These are phyloP conservation scores for Sylvicola fuscatus DNA, from an alignment of 2,888 invertebrate genomes.

Conservation along the genomic window DNA sequence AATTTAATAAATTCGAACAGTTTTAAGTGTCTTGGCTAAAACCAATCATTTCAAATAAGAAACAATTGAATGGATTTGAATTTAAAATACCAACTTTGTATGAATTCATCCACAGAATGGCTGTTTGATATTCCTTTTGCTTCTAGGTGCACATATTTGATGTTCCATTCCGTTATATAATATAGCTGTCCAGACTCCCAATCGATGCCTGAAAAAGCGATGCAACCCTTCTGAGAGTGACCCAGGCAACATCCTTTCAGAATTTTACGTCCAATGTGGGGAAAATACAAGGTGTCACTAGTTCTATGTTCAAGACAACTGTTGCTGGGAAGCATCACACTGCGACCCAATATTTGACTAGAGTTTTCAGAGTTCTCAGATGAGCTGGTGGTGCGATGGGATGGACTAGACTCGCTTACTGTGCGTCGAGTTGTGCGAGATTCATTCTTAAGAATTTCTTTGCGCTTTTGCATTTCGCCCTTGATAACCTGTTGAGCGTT, in stretches of 20 bases:
- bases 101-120: conserved; percentile 21
- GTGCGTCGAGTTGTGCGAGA: conserved; percentile 30
- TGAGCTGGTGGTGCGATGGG: conserved; percentile 19
- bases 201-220: conserved; percentile 58
- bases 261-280: conserved; percentile 36
- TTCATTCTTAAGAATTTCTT: conserved; percentile 54
- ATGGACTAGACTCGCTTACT: conserved; percentile 29
- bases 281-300: conserved; percentile 32
- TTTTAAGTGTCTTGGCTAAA: no score
- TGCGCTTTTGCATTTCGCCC: conserved; percentile 56
- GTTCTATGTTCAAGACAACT: conserved; percentile 30
- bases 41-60: no score
- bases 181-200: conserved; percentile 47
- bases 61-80: no score
- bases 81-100: conserved; percentile 13
- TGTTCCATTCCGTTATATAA: conserved; percentile 56
- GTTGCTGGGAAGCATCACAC: conserved; percentile 16
- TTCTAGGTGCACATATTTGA: conserved; percentile 27
- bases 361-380: conserved; percentile 32
- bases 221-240: conserved; percentile 51
- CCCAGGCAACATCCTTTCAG: conserved; percentile 57
- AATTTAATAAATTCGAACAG: not conserved
- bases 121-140: conserved; percentile 18
- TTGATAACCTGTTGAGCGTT: conserved; percentile 48
- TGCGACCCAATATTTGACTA: conserved; percentile 24